A percentile compares a stretch with the other conserved stretches of the same genome.
Evolutionary conservation across 2,797 vertebrate species (phyloP).

Genomic region (Hypotaenidia okinawae): DNA sequence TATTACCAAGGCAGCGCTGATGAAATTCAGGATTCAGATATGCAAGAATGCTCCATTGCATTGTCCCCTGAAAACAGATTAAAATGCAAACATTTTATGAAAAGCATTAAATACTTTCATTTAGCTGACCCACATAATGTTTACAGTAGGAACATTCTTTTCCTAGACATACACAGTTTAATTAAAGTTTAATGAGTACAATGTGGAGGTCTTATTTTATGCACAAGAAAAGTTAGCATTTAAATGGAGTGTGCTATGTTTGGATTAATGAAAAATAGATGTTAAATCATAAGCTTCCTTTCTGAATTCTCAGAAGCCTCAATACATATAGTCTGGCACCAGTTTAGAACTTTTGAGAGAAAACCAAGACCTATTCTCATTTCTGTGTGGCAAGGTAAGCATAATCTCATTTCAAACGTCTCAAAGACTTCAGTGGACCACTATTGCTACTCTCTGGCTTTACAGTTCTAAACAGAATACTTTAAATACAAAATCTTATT

Average conservation of each 20-base stretch:
- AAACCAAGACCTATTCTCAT: neutral
- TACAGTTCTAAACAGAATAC: neutral
- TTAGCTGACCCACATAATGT: neutral
- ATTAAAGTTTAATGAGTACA: conserved; percentile 22
- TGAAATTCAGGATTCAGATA: neutral
- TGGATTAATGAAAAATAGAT: conserved; percentile 50
- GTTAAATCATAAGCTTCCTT: neutral
- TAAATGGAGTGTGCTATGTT: neutral
- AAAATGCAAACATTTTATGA: neutral
- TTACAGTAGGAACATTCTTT: neutral
- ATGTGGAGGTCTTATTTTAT: neutral
- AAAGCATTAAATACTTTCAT: neutral
- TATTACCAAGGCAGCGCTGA: neutral
- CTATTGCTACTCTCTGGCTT: neutral
- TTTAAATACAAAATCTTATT: neutral
- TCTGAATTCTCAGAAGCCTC: conserved; percentile 20
- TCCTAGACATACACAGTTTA: neutral
- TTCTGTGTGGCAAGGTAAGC: neutral
- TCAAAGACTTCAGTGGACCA: neutral
- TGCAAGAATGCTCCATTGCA: neutral
- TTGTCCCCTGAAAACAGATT: neutral
- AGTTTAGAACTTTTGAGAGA: neutral
- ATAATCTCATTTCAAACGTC: neutral
- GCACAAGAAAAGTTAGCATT: neutral
- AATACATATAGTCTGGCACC: neutral